Conservation (phyloP, 2,113 vertebrate genomes). For the Tretioscincus oriximinensis region DNA sequence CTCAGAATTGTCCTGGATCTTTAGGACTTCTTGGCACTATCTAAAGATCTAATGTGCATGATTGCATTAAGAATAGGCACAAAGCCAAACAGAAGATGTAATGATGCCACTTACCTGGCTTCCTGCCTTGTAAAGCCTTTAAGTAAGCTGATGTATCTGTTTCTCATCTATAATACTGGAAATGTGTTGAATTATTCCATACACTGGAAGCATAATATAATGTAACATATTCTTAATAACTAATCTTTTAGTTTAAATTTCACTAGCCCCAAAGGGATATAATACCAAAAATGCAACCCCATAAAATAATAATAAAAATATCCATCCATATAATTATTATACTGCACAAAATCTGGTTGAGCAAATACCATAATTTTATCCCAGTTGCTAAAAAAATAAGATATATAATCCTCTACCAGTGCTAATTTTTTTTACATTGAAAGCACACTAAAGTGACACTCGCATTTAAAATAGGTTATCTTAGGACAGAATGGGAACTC, state of each 20-base stretch:
- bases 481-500: too few relatives aligned
- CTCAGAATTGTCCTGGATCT: background rate
- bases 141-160: background rate
- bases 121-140: background rate
- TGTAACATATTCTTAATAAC: background rate
- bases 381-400: too few relatives aligned
- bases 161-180: background rate
- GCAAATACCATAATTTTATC: background rate
- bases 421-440: too few relatives aligned
- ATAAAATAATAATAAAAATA: background rate
- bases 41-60: background rate
- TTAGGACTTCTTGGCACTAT: background rate
- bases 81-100: background rate
- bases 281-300: background rate
- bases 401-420: too few relatives aligned
- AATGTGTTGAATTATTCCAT: background rate
- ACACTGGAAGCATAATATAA: background rate
- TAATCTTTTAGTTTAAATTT: background rate
- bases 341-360: background rate
- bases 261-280: background rate
- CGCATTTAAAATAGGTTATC: too few relatives aligned
- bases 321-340: background rate
- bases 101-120: background rate
- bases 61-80: background rate
- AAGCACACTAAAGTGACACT: too few relatives aligned